phyloP scores from a whole-genome alignment of 2,113 vertebrate species.

The Hyla sarda region DNA sequence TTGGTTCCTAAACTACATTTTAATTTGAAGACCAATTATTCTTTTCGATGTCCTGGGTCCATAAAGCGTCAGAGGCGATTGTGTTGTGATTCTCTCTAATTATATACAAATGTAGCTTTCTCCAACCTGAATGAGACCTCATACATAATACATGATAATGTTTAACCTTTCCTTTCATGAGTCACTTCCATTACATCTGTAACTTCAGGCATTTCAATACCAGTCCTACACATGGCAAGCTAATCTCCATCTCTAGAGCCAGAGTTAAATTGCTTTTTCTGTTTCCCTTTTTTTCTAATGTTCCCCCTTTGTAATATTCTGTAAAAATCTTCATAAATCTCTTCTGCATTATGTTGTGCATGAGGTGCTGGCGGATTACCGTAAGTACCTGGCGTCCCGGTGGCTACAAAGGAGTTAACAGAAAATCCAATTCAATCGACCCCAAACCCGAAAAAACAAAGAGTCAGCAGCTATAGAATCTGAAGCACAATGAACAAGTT shows the following conservation, averaged over 20 bases:
- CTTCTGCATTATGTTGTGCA: background rate
- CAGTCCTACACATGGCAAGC: conserved; percentile 1
- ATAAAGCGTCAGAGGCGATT: conserved; percentile 12
- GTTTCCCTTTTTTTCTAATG: conserved; percentile 10
- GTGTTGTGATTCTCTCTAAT: conserved; percentile 13
- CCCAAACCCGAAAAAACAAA: conserved; percentile 49
- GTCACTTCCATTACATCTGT: conserved; percentile 26
- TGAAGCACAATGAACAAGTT: conserved; percentile 16
- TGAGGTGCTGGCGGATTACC: background rate
- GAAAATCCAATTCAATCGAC: conserved; percentile 54
- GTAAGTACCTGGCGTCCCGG: background rate
- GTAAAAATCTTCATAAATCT: background rate
- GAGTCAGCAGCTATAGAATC: conserved; percentile 54
- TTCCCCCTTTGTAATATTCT: conserved; percentile 2
- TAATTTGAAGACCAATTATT: background rate
- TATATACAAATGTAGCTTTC: conserved; percentile 18
- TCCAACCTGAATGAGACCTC: background rate
- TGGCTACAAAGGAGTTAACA: conserved; percentile 46
- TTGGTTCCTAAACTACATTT: background rate
- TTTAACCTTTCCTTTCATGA: conserved; percentile 39
- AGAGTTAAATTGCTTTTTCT: conserved; percentile 26
- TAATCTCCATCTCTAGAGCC: conserved; percentile 23
- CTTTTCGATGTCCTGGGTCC: background rate
- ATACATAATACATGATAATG: conserved; percentile 42
- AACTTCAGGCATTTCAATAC: background rate